Evolutionary conservation across 2,888 invertebrate species (phyloP), one percentile per base, ranked within the genome.

Genomic region (Sussaba pulchella): DNA sequence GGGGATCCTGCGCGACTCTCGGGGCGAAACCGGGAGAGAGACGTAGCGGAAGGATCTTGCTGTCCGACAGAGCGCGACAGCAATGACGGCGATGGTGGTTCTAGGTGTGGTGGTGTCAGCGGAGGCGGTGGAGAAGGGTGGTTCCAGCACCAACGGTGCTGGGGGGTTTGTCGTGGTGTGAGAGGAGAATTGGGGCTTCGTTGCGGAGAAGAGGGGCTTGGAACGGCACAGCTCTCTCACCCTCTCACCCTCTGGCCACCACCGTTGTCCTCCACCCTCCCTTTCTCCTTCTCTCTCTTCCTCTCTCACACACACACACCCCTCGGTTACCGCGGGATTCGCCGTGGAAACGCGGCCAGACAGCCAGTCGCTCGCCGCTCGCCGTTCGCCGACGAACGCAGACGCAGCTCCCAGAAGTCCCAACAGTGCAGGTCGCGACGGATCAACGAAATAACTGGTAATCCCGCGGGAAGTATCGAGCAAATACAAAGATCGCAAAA

Each of bases 281-380:
- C 81, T 50, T 83, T 85, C 73, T 73, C 76, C 61, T 74, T 76
- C 82, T 70, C 73, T 43, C 73, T 78, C 83, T 81, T 79, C 83
- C 83, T 80, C 84, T 77, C 76, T 73, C 82, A 81, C 82, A 82
- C 26, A 61, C 59, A 76, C 75, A 73, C 79, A 77, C 73, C 36
- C 31, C 71, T 36, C 88, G 71, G 67, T 76, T 85, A 86, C 85
- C 83, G 81, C 86, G 86, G 85, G 88, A 87, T 88, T 86, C 87
- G 85, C 84, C 82, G 85, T 87, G 85, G 87, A 89, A 88, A 87
- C 86, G 86, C 87, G 84, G 87, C 88, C 88, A 89, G 88, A 87
- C 90, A 83, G 85, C 82, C 87, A 91, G 91, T 91, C 91, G 91
- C 88, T 90, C 89, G 90, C 87, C 90, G 91, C 89, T 89, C 90